Conservation (phyloP, 1,140 invertebrate species). For the Caenorhabditis elegans region WBcel235 BX284605.5:7085501-7086000, state of each 20-base stretch:
- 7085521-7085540: too few relatives aligned
- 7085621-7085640: too few relatives aligned
- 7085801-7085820: background rate
- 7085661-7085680: background rate
- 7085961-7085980: background rate
- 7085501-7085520: too few relatives aligned
- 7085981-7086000: background rate
- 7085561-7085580: too few relatives aligned
- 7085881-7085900: background rate
- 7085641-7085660: background rate
- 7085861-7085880: background rate
- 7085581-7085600: too few relatives aligned
- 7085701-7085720: background rate
- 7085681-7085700: background rate
- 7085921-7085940: background rate
- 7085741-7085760: constrained; percentile 24
- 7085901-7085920: background rate
- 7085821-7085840: background rate
- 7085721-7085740: background rate
- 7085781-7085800: background rate
- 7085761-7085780: background rate
- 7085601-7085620: too few relatives aligned
- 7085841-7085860: constrained; percentile 8
- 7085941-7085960: constrained; percentile 10
- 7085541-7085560: too few relatives aligned